These are phyloP conservation scores for Sphecodes monilicornis DNA, from an alignment of 2,888 invertebrate species.

Conservation along the genomic window DNA sequence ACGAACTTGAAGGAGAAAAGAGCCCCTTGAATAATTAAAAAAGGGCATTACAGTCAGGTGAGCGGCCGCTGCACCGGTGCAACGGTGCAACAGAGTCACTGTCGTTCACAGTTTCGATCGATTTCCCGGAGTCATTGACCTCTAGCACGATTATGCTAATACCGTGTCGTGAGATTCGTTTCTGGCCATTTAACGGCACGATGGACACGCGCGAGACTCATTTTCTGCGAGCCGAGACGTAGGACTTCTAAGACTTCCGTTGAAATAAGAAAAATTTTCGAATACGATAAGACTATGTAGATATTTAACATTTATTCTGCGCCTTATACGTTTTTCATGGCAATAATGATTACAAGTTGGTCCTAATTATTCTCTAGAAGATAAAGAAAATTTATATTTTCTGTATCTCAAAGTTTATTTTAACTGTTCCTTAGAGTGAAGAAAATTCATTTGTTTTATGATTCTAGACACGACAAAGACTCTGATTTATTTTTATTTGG, in stretches of 20 bases:
- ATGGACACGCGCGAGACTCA: background rate
- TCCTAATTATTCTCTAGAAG: background rate
- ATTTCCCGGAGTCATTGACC: slow-evolving; percentile 74
- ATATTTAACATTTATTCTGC: background rate
- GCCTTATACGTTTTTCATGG: background rate
- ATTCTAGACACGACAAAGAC: no score
- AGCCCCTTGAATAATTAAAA: slow-evolving; percentile 51
- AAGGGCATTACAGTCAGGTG: slow-evolving; percentile 55
- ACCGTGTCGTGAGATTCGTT: slow-evolving; percentile 41
- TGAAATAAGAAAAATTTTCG: background rate
- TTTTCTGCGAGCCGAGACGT: background rate
- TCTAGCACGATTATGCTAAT: slow-evolving; percentile 71
- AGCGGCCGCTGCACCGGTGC: slow-evolving; percentile 37
- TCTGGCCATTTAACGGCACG: slow-evolving; percentile 37
- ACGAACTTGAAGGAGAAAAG: slow-evolving; percentile 28
- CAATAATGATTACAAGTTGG: background rate
- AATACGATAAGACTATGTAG: background rate
- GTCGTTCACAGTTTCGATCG: slow-evolving; percentile 69
- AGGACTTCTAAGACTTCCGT: background rate
- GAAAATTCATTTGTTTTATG: no score
- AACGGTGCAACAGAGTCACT: slow-evolving; percentile 60
- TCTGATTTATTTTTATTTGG: no score
- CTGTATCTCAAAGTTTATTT: no score
- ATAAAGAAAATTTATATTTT: no score
- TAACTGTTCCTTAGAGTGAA: no score